Percentiles rank a stretch among this genome's conserved stretches.
These are phyloP conservation scores for Acipenser transmontanus DNA, from an alignment of 2,797 vertebrate genomes.

Conservation along the genomic window DNA sequence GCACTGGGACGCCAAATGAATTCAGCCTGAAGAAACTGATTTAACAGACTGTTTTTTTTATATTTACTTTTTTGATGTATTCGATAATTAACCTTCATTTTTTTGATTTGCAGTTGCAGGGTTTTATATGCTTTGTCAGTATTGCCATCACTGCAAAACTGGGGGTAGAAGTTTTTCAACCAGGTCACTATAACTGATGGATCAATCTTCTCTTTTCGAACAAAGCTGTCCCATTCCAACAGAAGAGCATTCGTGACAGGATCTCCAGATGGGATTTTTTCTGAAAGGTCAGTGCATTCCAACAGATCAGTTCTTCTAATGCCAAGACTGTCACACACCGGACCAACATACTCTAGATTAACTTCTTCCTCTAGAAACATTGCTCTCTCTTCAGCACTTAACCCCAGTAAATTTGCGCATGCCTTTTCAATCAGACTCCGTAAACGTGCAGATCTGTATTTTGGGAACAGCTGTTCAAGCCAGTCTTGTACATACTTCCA, in stretches of 20 bases:
- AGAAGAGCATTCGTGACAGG: slow-evolving; percentile 62
- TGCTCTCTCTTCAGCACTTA: slow-evolving; percentile 40
- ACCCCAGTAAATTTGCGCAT: slow-evolving; percentile 49
- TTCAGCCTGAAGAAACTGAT: slow-evolving; percentile 55
- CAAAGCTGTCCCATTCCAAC: slow-evolving; percentile 58
- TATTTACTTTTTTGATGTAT: slow-evolving; percentile 53
- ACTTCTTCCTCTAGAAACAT: slow-evolving; percentile 52
- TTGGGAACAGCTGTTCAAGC: slow-evolving; percentile 58
- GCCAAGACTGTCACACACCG: slow-evolving; percentile 64
- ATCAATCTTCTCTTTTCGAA: slow-evolving; percentile 53
- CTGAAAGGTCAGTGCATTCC: slow-evolving; percentile 60
- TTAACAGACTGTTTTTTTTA: slow-evolving; percentile 46
- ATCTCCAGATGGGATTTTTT: slow-evolving; percentile 48
- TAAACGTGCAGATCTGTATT: slow-evolving; percentile 54
- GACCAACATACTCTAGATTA: slow-evolving; percentile 67
- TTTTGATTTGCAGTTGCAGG: slow-evolving; percentile 48
- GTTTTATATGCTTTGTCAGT: slow-evolving; percentile 44
- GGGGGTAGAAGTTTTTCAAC: slow-evolving; percentile 57
- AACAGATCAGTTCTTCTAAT: slow-evolving; percentile 60
- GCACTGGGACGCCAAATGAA: slow-evolving; percentile 48
- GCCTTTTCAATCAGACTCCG: slow-evolving; percentile 58
- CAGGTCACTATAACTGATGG: slow-evolving; percentile 53
- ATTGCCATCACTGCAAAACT: slow-evolving; percentile 53
- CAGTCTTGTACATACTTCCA: slow-evolving; percentile 53
- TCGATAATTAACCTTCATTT: slow-evolving; percentile 41